These are phyloP conservation scores for Mycetomoellerius zeteki DNA, from an alignment of 1,140 invertebrate genomes.

Conservation along the genomic window DNA sequence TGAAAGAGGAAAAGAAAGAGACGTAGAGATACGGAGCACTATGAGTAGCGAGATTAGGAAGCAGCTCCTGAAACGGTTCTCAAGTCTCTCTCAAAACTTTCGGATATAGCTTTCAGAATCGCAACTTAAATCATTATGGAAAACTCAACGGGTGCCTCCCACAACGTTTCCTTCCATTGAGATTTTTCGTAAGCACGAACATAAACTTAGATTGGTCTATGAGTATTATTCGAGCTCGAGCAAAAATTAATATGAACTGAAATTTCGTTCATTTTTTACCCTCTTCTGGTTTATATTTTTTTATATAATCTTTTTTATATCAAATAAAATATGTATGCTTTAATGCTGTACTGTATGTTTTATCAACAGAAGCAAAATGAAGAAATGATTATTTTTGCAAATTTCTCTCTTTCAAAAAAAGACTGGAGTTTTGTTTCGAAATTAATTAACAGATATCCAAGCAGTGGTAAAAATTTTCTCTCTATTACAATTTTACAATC, in stretches of 20 bases:
- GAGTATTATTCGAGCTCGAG: neutral
- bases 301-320: neutral
- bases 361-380: neutral
- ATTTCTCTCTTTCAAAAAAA: neutral
- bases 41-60: conserved; percentile 25
- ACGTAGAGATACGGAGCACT: neutral
- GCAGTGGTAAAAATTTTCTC: conserved; percentile 3
- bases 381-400: conserved; percentile 17
- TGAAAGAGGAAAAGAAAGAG: neutral
- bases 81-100: conserved; percentile 31
- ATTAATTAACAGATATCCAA: conserved; percentile 55
- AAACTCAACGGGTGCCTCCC: neutral
- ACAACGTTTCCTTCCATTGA: neutral
- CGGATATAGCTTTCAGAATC: conserved; percentile 24
- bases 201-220: neutral
- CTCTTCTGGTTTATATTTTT: neutral
- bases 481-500: conserved; percentile 25
- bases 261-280: neutral
- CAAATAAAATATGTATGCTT: neutral
- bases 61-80: conserved; percentile 2
- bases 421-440: conserved; percentile 19
- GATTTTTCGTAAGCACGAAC: conserved; percentile 8
- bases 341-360: neutral
- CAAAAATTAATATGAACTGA: neutral
- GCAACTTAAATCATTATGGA: conserved; percentile 31